Evolutionary conservation across 2,113 vertebrate genomes (phyloP).

Genomic region (Sturnus vulgaris): DNA sequence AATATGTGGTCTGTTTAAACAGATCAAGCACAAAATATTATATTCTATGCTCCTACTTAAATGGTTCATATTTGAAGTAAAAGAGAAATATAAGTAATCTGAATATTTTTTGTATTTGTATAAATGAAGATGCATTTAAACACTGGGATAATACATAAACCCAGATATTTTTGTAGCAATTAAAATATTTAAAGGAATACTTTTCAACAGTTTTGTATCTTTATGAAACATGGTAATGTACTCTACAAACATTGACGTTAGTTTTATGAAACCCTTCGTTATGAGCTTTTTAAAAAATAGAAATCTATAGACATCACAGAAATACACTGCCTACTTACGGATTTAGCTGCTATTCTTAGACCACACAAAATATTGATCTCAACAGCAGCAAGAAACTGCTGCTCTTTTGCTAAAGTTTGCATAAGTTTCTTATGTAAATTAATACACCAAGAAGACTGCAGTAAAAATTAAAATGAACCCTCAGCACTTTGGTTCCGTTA

Average conservation of each 20-base stretch:
- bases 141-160: neutral
- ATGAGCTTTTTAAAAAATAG: neutral
- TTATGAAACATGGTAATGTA: neutral
- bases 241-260: neutral
- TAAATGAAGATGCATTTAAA: neutral
- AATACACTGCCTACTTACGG: neutral
- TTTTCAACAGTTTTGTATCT: neutral
- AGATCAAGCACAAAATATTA: neutral
- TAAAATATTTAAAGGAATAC: neutral
- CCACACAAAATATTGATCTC: neutral
- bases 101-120: neutral
- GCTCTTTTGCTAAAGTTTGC: neutral
- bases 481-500: neutral
- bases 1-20: neutral
- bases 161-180: neutral
- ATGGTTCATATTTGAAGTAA: neutral
- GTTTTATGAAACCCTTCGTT: neutral
- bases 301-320: neutral
- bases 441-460: neutral
- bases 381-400: neutral
- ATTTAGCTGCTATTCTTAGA: neutral
- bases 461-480: neutral
- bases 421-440: neutral
- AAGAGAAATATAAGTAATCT: neutral
- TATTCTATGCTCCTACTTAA: neutral